These are phyloP conservation scores for Coptodon rendalli DNA, from an alignment of 2,113 vertebrate species.

Conservation along the genomic window DNA sequence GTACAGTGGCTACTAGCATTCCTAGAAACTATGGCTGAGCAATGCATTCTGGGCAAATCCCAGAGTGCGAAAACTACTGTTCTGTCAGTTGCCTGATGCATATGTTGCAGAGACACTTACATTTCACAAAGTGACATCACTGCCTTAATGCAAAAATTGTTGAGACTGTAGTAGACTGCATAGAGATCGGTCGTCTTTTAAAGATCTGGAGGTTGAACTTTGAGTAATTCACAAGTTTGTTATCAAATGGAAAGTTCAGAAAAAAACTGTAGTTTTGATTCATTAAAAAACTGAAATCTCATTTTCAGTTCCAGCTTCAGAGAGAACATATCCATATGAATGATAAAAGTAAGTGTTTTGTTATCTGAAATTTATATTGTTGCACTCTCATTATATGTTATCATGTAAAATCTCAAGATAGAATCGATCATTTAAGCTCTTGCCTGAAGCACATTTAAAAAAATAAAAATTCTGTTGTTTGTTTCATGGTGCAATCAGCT, in stretches of 20 bases:
- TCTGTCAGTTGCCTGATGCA: neutral
- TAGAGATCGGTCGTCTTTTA: neutral
- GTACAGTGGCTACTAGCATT: neutral
- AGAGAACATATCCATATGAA: neutral
- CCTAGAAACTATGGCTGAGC: neutral
- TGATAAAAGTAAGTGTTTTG: accelerated
- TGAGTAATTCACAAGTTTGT: neutral
- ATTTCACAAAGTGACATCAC: neutral
- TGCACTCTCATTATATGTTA: neutral
- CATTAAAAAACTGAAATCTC: neutral
- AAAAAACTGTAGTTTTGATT: neutral
- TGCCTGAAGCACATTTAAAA: neutral
- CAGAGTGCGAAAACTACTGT: too few relatives aligned
- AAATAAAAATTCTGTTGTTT: neutral
- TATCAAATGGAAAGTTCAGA: neutral
- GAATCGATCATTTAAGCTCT: neutral
- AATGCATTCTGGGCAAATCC: neutral
- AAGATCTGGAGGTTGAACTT: neutral
- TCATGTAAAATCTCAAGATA: neutral
- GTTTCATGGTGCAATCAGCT: neutral
- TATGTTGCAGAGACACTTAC: neutral
- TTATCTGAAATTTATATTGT: neutral
- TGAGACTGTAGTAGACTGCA: neutral
- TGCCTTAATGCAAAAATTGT: neutral
- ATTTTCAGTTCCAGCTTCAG: neutral